Base-by-base conservation (phyloP, 2,888 invertebrate species). In the Drosophila mercatorum region DNA sequence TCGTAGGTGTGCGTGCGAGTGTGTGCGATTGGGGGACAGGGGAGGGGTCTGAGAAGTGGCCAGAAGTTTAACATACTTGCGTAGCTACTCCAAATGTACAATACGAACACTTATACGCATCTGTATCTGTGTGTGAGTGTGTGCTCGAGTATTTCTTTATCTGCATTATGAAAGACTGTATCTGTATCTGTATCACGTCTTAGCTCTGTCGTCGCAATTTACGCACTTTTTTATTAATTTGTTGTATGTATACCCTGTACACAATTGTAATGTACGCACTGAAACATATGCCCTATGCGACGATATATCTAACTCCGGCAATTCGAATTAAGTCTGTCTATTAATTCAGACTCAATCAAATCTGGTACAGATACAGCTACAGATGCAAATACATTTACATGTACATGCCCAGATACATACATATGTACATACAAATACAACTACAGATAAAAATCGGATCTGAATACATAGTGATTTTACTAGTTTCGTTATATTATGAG, bases 161-260 rank as follows among this genome's bases (percentile, higher is more conserved):
- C 57, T 51, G 59, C 17, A 59, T 59, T 67, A 34, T 66, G 63
- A 59, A 36, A 31, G 31, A 22, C 44, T 53, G 60, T 68, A 53
- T 69, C 58, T 77, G 75, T 80, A 76, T 75, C 79, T 77, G 75
- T 79, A 76, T 75, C 76, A 78, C 74, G 75, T 71, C 53, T 68
- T 40, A 31, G 26, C 62, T 51, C 40, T 68, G 60, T 63, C 67
- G 53, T 58, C 63, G 58, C 64, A 70, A 70, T 74, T 76, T 59
- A 86, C 81, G 71, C 87, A 86, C 74, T 68, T 47, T 47, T 68
- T 71, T 67, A 43, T 41, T 46, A 22, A 14, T 47, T 65, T 40
- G 31, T 60, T 26, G 14, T 8, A n/a, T 41, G n/a, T 22, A 68
- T 68, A 66, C 68, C 69, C 55, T 47, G 41, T 52, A 36, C 41